Conservation (phyloP, 2,888 invertebrate genomes). For the Hyles lineata region DNA sequence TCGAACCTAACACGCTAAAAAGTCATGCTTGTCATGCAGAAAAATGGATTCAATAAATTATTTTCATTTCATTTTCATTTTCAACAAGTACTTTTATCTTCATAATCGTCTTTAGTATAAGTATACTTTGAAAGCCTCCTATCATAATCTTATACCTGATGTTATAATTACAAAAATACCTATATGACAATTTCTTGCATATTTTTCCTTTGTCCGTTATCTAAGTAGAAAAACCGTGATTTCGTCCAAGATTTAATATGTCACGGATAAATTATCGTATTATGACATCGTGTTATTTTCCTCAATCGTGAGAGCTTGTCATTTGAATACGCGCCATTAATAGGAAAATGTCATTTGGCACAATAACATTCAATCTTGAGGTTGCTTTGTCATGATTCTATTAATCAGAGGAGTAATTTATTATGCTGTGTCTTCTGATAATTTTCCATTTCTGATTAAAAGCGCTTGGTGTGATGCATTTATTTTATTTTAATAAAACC, state of each 20-base stretch:
- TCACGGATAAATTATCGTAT: neutral
- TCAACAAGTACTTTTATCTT: no score
- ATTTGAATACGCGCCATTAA: conserved; percentile 13
- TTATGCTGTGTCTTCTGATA: neutral
- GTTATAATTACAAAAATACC: neutral
- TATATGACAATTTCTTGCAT: neutral
- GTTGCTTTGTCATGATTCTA: conserved; percentile 18
- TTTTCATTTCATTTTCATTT: no score
- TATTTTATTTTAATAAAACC: no score
- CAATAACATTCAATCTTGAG: conserved; percentile 1
- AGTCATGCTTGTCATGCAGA: no score
- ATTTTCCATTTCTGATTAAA: conserved; percentile 6
- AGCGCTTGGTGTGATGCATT: neutral
- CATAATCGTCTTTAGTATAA: no score
- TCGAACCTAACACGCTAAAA: no score
- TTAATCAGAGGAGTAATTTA: neutral
- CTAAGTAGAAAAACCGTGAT: neutral
- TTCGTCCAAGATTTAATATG: neutral
- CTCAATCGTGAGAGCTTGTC: conserved; percentile 18
- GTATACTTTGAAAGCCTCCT: neutral
- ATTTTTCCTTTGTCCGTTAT: neutral
- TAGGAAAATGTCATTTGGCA: conserved; percentile 22
- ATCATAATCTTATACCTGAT: no score
- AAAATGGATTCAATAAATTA: no score
- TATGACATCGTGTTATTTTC: conserved; percentile 21